These are phyloP conservation scores for Pelecanoides urinatrix DNA, from an alignment of 2,113 vertebrate genomes.

Conservation along the genomic window DNA sequence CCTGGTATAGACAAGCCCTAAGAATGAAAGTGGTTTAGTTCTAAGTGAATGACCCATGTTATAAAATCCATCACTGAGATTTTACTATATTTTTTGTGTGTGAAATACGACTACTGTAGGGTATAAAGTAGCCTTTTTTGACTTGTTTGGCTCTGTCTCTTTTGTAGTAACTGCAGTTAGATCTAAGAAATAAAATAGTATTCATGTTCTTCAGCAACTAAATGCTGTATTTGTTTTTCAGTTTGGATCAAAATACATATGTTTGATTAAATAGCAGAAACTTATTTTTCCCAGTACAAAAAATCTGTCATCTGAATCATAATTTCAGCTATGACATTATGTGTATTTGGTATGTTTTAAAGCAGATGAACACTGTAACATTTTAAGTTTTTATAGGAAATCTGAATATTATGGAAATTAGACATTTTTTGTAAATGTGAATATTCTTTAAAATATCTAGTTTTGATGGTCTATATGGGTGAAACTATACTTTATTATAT, in stretches of 20 bases:
- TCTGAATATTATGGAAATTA: background rate
- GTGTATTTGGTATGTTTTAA: background rate
- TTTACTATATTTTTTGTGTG: background rate
- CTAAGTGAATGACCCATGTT: background rate
- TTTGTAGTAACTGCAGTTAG: background rate
- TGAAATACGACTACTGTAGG: background rate
- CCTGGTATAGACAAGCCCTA: background rate
- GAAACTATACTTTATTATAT: background rate
- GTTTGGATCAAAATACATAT: background rate
- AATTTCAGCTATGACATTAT: background rate
- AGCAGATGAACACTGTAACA: background rate
- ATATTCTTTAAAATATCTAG: background rate
- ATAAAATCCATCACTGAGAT: background rate
- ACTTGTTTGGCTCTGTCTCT: background rate
- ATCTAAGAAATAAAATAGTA: background rate
- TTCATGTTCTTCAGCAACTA: background rate
- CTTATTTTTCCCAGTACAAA: background rate
- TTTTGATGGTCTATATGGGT: background rate
- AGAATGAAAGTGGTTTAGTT: conserved; percentile 5
- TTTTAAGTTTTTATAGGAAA: conserved; percentile 1
- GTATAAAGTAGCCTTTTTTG: background rate
- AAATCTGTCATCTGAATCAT: background rate
- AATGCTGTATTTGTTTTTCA: background rate
- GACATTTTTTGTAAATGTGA: conserved; percentile 12
- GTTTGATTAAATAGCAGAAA: conserved; percentile 18